phyloP scores from a whole-genome alignment of 2,113 vertebrate genomes.

The Takifugu bimaculatus region DNA sequence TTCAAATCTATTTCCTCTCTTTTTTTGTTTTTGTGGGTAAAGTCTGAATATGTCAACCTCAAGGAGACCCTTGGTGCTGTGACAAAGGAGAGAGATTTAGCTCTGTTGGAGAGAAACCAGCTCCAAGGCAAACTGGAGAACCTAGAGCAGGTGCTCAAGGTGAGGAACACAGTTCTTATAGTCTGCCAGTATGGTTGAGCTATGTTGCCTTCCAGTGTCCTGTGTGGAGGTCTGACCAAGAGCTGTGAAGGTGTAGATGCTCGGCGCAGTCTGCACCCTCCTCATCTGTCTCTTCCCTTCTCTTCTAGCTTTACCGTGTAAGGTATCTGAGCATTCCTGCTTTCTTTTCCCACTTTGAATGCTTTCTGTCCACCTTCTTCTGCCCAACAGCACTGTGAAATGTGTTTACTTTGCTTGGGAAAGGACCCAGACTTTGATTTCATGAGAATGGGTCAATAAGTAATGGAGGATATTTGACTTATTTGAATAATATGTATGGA shows the following conservation, averaged over 20 bases:
- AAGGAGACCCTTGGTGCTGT: slow-evolving; percentile 77
- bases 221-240: slow-evolving; percentile 63
- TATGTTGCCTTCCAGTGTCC: slow-evolving; percentile 72
- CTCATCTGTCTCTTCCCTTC: slow-evolving; percentile 29
- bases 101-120: slow-evolving; percentile 83
- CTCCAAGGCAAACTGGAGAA: slow-evolving; percentile 99
- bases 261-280: slow-evolving; percentile 56
- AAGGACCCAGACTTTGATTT: slow-evolving; percentile 60
- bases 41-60: slow-evolving; percentile 82
- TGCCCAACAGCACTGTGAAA: slow-evolving; percentile 51
- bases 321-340: slow-evolving; percentile 61
- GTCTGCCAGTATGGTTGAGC: slow-evolving; percentile 24
- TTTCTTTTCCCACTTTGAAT: slow-evolving; percentile 49
- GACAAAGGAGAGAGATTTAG: slow-evolving; percentile 85
- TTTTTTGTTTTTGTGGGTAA: slow-evolving; percentile 77
- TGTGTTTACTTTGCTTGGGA: slow-evolving; percentile 65
- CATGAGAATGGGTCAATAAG: slow-evolving; percentile 24
- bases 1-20: neutral
- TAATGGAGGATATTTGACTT: neutral
- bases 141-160: slow-evolving; percentile 99
- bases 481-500: too few species aligned
- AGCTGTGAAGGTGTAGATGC: slow-evolving; percentile 67
- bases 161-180: slow-evolving; percentile 58
- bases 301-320: slow-evolving; percentile 50
- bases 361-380: slow-evolving; percentile 54